Evolutionary conservation across 2,113 vertebrate species (phyloP).

Genomic region (Cyanoderma ruficeps): DNA sequence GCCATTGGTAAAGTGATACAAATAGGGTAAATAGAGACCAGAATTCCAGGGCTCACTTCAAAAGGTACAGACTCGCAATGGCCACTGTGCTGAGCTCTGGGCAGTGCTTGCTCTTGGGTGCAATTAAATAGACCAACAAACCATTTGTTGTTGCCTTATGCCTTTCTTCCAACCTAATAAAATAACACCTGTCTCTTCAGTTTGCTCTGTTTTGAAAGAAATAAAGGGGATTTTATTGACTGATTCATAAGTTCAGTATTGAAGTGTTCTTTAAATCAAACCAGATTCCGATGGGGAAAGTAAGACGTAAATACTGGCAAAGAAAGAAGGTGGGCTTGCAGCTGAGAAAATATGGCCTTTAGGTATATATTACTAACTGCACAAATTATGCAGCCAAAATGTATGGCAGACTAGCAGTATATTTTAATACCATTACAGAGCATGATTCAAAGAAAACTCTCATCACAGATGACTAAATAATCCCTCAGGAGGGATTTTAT

Average conservation of each 20-base stretch:
- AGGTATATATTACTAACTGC: conserved; percentile 43
- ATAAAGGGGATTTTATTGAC: neutral
- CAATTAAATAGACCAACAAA: neutral
- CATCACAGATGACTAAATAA: conserved; percentile 41
- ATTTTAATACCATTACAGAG: conserved; percentile 24
- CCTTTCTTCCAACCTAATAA: neutral
- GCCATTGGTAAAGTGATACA: neutral
- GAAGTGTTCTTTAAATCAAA: conserved; percentile 30
- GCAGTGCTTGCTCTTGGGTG: neutral
- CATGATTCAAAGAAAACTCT: conserved; percentile 46
- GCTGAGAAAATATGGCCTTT: conserved; percentile 41
- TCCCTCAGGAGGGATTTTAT: conserved; percentile 23
- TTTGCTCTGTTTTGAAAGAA: neutral
- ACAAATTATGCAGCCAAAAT: conserved; percentile 22
- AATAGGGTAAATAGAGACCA: neutral
- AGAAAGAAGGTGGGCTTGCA: neutral
- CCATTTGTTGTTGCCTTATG: neutral
- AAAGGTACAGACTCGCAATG: neutral
- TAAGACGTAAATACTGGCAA: conserved; percentile 41
- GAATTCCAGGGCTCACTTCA: neutral
- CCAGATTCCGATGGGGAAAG: conserved; percentile 20
- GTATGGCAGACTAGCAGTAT: neutral
- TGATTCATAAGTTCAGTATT: neutral
- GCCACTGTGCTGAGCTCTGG: neutral
- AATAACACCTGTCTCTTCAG: neutral